Conservation (phyloP, 2,113 vertebrate genomes). For the Delphinus delphis region DNA sequence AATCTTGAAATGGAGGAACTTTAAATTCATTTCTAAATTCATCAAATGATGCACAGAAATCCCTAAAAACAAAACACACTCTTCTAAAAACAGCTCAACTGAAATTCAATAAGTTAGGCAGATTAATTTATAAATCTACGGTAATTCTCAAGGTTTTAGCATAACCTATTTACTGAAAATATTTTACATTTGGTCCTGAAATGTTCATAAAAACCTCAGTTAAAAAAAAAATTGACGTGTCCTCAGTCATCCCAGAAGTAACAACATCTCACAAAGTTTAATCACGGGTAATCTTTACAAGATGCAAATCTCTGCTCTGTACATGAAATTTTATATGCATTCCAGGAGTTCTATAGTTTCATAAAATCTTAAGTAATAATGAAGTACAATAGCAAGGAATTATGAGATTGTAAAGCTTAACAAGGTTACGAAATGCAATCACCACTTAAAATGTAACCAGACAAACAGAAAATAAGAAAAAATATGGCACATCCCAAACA, state of each 20-base stretch:
- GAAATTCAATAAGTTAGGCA: background rate
- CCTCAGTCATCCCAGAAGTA: background rate
- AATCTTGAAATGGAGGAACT: slow-evolving; percentile 97
- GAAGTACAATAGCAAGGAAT: background rate
- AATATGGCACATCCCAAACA: background rate
- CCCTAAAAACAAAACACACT: slow-evolving; percentile 76
- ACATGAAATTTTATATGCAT: background rate
- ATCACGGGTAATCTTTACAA: background rate
- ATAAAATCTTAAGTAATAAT: background rate
- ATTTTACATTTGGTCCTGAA: background rate
- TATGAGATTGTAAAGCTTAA: background rate
- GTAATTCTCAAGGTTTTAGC: slow-evolving; percentile 42
- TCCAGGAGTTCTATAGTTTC: background rate
- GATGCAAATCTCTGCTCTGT: background rate
- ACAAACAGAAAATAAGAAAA: slow-evolving; percentile 21
- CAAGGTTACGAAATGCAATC: background rate
- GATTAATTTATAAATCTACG: background rate
- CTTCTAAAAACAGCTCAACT: slow-evolving; percentile 41
- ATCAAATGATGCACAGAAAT: slow-evolving; percentile 91
- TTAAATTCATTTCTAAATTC: slow-evolving; percentile 94
- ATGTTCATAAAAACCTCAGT: background rate
- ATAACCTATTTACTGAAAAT: background rate
- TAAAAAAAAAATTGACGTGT: background rate
- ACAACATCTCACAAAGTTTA: slow-evolving; percentile 22
- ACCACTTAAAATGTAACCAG: slow-evolving; percentile 28